A percentile compares a stretch with the other conserved stretches of the same genome.
Conservation (phyloP, 2,113 vertebrate species). For the Eptesicus fuscus region DNA sequence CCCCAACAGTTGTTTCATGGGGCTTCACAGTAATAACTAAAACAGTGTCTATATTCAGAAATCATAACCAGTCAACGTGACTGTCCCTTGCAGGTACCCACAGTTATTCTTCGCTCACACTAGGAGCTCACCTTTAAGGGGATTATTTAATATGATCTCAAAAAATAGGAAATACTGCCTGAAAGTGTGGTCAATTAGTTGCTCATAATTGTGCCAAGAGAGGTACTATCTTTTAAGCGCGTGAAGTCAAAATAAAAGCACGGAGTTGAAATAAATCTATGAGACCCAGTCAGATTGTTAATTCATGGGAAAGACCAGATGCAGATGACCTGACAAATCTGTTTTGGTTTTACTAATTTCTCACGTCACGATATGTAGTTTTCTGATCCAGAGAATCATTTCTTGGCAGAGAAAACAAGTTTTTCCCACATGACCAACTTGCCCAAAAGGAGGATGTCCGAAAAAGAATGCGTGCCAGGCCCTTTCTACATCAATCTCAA, state of each 20-base stretch:
- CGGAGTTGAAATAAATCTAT: background rate
- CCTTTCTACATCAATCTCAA: slow-evolving; percentile 50
- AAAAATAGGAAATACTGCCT: background rate
- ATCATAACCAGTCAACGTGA: background rate
- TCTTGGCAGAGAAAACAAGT: slow-evolving; percentile 43
- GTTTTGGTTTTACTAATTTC: slow-evolving; percentile 10
- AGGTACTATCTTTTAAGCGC: background rate
- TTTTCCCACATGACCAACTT: slow-evolving; percentile 64
- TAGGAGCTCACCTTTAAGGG: background rate
- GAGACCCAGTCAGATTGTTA: background rate
- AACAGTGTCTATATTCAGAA: background rate
- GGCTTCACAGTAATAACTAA: background rate
- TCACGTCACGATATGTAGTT: background rate
- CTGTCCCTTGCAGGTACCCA: background rate
- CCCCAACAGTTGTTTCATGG: slow-evolving; percentile 15
- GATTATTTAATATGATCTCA: background rate
- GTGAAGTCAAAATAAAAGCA: slow-evolving; percentile 24
- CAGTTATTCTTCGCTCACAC: background rate
- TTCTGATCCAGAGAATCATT: slow-evolving; percentile 54
- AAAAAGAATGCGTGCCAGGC: slow-evolving; percentile 1
- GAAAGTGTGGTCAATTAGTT: background rate
- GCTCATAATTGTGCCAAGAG: background rate
- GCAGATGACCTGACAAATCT: background rate
- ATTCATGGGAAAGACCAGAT: background rate
- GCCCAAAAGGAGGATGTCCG: slow-evolving; percentile 65